phyloP scores from a whole-genome alignment of 2,113 vertebrate genomes.

The Elaphurus davidianus region DNA sequence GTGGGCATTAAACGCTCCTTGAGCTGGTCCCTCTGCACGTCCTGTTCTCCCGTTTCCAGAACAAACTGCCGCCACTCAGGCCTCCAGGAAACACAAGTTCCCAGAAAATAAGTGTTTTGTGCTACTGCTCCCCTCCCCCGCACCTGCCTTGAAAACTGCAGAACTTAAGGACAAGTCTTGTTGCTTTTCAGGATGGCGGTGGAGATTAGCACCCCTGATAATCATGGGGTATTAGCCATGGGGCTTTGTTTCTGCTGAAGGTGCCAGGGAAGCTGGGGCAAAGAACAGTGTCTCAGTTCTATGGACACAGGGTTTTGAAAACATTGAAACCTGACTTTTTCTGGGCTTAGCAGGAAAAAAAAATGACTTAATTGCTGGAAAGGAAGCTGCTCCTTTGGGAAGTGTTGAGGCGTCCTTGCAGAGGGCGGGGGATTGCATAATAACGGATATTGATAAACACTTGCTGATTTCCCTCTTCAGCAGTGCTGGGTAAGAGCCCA shows the following conservation, averaged over 20 bases:
- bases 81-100: constrained; percentile 24
- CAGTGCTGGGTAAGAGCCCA: background rate
- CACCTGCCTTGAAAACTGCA: background rate
- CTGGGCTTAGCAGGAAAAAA: background rate
- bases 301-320: background rate
- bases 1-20: background rate
- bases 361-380: background rate
- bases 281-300: background rate
- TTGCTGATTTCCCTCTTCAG: too few relatives aligned
- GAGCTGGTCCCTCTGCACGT: background rate
- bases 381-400: background rate
- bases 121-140: constrained; percentile 24
- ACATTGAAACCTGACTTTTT: background rate
- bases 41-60: background rate
- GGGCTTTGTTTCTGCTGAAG: background rate
- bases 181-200: background rate
- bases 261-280: rapidly evolving
- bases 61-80: background rate
- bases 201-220: background rate
- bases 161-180: background rate
- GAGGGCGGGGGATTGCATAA: rapidly evolving
- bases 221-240: rapidly evolving
- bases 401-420: too few relatives aligned
- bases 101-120: background rate
- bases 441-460: background rate